Conservation (phyloP, 2,888 invertebrate genomes). For the Drosophila mulleri region DNA sequence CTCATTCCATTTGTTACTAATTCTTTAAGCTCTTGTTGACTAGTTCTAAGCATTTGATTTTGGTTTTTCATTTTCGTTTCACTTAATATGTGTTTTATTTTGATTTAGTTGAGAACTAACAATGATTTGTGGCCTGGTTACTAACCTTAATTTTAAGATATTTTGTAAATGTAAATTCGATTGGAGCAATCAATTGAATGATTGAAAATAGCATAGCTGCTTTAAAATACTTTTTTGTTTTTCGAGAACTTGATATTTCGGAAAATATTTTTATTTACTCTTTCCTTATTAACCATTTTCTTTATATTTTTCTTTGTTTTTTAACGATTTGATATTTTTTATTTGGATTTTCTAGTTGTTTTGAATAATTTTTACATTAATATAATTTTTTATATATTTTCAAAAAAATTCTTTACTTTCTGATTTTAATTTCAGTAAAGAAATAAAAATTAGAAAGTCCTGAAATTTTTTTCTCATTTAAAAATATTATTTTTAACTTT, state of each 20-base stretch:
- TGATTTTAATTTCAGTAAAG: neutral
- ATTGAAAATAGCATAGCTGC: too few relatives aligned
- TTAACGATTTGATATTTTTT: neutral
- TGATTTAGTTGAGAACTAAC: slow-evolving; percentile 15
- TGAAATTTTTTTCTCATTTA: neutral
- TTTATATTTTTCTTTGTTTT: neutral
- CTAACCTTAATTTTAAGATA: neutral
- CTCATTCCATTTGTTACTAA: slow-evolving; percentile 46
- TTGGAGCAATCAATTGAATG: too few relatives aligned
- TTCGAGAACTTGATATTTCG: neutral
- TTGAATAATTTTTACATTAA: neutral
- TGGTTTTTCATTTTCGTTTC: neutral
- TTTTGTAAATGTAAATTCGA: too few relatives aligned
- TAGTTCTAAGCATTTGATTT: slow-evolving; percentile 39
- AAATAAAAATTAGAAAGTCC: slow-evolving; percentile 4
- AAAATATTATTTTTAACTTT: neutral
- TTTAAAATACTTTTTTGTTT: neutral
- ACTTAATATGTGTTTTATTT: neutral
- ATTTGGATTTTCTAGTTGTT: neutral
- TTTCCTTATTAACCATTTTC: too few relatives aligned
- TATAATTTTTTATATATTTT: neutral
- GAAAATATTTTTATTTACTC: too few relatives aligned
- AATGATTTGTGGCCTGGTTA: slow-evolving; percentile 1
- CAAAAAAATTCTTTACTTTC: slow-evolving; percentile 10
- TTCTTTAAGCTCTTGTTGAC: slow-evolving; percentile 49